Evolutionary conservation across 2,797 vertebrate genomes (phyloP), one percentile per base, ranked within the genome.

Genomic region (Centroberyx gerrardi): DNA sequence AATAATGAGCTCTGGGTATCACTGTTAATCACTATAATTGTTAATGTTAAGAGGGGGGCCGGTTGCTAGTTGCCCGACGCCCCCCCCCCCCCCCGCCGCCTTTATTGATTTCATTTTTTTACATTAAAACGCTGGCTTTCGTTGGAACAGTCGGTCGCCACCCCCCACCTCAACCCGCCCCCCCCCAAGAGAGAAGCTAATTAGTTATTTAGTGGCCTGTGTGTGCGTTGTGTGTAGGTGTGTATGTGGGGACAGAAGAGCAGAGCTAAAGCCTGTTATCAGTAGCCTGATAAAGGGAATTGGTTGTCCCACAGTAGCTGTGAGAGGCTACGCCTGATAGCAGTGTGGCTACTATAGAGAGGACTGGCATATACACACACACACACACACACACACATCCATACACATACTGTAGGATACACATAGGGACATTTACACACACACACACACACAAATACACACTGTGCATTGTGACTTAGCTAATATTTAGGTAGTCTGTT

Each of bases 21-120:
- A 96, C 94, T 96, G 96, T 96, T 97, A 97, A 97, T 97, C 96
- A 97, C 95, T 94, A 93, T 96, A 96, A 97, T 96, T 96, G 95
- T 96, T 96, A 95, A 96, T 96, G 96, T 96, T 97, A 96, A 96
- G 94, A 94, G 95, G 96, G 90, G 87, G 89, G 88, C 81, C 55
- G 68, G 29, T 87, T 84, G 84, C 87, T 88, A 86, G 83, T 88
- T 88, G 90, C 90, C 87, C 76, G 22, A 81, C 75, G 59, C 89
- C 93, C 94, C 94, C 22, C 22, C 22, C 22, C 22, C 22, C 22
- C 22, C 22, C 22, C 22, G 1, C 94, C 94, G 92, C 95, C 95
- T 94, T 96, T 96, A 96, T 95, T 94, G 93, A 96, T 96, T 95
- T 94, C 92, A 96, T 96, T 95, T 95, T 93, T 90, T 93, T 95